Evolutionary conservation across 2,113 vertebrate genomes (phyloP).

Genomic region (Spea multiplicata): DNA sequence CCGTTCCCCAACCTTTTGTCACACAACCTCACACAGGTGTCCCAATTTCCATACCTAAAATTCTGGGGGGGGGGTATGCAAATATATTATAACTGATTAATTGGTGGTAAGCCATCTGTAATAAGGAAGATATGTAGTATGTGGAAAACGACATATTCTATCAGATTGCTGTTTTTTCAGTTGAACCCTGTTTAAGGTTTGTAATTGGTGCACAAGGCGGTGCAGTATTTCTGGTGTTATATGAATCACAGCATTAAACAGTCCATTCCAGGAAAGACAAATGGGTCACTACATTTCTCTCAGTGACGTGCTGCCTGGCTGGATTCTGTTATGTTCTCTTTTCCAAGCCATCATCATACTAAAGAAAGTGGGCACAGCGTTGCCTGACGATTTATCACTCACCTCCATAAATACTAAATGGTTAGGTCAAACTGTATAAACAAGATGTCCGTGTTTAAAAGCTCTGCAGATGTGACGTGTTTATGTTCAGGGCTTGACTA

Average conservation of each 20-base stretch:
- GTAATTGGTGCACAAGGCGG: no score
- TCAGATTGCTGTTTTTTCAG: no score
- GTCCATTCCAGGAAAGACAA: slow-evolving; percentile 28
- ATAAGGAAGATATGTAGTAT: no score
- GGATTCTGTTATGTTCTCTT: background rate
- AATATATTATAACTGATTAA: no score
- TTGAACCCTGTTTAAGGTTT: no score
- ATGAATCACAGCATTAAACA: slow-evolving; percentile 16
- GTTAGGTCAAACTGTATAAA: background rate
- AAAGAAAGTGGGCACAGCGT: background rate
- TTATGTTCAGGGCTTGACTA: background rate
- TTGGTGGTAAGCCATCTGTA: no score
- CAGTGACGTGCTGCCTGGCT: background rate
- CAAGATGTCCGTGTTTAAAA: background rate
- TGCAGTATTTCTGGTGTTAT: background rate
- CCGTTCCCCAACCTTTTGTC: no score
- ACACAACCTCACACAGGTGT: no score
- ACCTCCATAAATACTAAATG: background rate
- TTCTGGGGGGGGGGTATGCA: no score
- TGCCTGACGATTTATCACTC: background rate
- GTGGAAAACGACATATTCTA: no score
- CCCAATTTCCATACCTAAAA: no score
- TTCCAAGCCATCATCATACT: background rate
- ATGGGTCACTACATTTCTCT: slow-evolving; percentile 10
- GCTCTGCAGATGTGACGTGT: background rate